Base-by-base conservation (phyloP, 2,797 vertebrate genomes). In the Manis javanica region DNA sequence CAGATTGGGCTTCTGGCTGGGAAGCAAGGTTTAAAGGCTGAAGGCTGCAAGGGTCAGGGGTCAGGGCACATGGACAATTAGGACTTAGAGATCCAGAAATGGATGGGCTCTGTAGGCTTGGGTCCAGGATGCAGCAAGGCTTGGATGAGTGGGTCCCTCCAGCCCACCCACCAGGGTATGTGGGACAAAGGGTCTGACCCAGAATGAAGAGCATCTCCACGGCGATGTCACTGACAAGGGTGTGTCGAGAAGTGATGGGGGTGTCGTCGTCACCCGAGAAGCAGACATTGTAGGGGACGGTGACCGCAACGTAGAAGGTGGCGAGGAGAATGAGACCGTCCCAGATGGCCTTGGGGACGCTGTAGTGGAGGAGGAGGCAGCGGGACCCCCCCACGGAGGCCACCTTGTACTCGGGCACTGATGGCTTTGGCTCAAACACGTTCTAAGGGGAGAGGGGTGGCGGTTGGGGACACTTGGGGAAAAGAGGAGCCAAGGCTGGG, bases 141-240 rank as follows among this genome's bases (percentile, higher is more conserved):
- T 82, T 72, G 42, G n/a, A 19, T 9, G 29, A 66, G 21, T 3
- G 55, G 81, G 24, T 86, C 39, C 81, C 75, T 24, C 29, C 7
- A 51, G 63, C 74, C 92, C 83, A 59, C 92, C 94, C 71, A 0
- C 90, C 87, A 31, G 18, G 37, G 39, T 34, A 19, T 10, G 31
- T 12, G 49, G 55, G 69, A 69, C 53, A 72, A 68, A 90, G 1
- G 1, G 71, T 96, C 99, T 97, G 98, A 99, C 99, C 99, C 10
- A 99, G 98, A 92, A 99, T 99, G 98, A 99, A 99, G 97, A 99
- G 99, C 99, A 99, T 99, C 98, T 99, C 99, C 98, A 99, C 99
- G 0, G 98, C 99, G 0, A 99, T 99, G 98, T 99, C 99, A 0
- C 99, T 99, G 98, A 99, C 99, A 0, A 99, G 99, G 53, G 99